These are phyloP conservation scores for Meganola albula DNA, from an alignment of 2,888 invertebrate species.

Conservation along the genomic window DNA sequence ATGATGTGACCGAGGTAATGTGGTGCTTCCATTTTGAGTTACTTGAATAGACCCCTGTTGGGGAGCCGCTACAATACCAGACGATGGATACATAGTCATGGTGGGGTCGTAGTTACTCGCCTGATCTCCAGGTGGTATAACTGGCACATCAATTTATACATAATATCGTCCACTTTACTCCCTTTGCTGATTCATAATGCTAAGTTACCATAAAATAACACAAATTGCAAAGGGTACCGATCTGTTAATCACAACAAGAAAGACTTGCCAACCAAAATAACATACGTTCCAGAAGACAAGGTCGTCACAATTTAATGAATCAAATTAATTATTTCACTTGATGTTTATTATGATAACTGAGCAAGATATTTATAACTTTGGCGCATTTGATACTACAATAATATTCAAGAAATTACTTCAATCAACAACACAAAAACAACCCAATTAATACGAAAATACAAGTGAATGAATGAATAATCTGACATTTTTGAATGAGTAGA, in stretches of 20 bases:
- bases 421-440: conserved; percentile 61
- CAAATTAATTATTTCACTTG: conserved; percentile 26
- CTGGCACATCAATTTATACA: conserved; percentile 62
- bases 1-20: conserved; percentile 69
- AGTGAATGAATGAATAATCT: conserved; percentile 35
- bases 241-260: conserved; percentile 29
- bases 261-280: conserved; percentile 50
- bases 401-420: too few species aligned
- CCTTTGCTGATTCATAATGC: conserved; percentile 33
- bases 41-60: conserved; percentile 66
- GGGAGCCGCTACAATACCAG: conserved; percentile 67
- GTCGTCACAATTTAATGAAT: conserved; percentile 42
- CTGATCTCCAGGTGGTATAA: conserved; percentile 64
- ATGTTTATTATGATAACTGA: too few species aligned
- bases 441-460: conserved; percentile 51
- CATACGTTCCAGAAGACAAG: conserved; percentile 51
- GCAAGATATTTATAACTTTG: too few species aligned
- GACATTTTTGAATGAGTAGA: too few species aligned
- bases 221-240: conserved; percentile 9
- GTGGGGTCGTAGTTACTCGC: conserved; percentile 47
- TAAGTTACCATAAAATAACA: conserved; percentile 11
- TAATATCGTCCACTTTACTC: conserved; percentile 51
- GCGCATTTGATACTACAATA: too few species aligned
- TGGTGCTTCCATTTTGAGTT: conserved; percentile 68
- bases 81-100: conserved; percentile 66